Base-by-base conservation (phyloP, 2,113 vertebrate genomes). In the Misgurnus mizolepis region DNA sequence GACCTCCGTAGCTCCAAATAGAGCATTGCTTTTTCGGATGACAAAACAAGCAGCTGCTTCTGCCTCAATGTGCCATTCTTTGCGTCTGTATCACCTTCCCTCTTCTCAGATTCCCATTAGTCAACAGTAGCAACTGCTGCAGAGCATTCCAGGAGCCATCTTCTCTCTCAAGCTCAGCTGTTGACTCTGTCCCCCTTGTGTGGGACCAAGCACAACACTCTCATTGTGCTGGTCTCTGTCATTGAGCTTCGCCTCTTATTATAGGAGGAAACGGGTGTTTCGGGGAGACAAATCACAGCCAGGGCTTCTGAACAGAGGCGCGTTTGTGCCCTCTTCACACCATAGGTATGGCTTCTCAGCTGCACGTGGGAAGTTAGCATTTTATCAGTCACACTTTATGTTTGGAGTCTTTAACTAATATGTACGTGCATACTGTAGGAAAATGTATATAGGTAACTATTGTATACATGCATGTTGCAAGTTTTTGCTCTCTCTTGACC, bases 71-170 rank as follows among this genome's bases (percentile, higher is more conserved):
- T 95, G 94, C 96, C 94, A 93, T 97, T 96, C 96, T 97, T 96
- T 94, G 92, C 91, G 93, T 94, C 94, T 94, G 93, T 95, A 97
- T 97, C 96, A 96, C 95, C 96, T 97, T 97, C 95, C 95, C 94
- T 92, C 91, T 94, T 96, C 96, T 96, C 96, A 95, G 96, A 96
- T 98, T 98, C 95, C 96, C 94, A 95, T 95, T 96, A 95, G 96
- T 96, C 96, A 96, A 98, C 96, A 96, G 95, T 95, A 95, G 94
- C 96, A 96, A 98, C 96, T 97, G 93, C 95, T 94, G 93, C 84
- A 90, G 84, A 92, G 93, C 95, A 96, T 97, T 97, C 96, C 95
- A 92, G 91, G 94, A 95, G 94, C 95, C 95, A 95, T 95, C 96
- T 96, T 95, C 95, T 91, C 87, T 90, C 71, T 85, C 80, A 91